Conservation (phyloP, 2,888 invertebrate species). For the Dorcus parallelipipedus region DNA sequence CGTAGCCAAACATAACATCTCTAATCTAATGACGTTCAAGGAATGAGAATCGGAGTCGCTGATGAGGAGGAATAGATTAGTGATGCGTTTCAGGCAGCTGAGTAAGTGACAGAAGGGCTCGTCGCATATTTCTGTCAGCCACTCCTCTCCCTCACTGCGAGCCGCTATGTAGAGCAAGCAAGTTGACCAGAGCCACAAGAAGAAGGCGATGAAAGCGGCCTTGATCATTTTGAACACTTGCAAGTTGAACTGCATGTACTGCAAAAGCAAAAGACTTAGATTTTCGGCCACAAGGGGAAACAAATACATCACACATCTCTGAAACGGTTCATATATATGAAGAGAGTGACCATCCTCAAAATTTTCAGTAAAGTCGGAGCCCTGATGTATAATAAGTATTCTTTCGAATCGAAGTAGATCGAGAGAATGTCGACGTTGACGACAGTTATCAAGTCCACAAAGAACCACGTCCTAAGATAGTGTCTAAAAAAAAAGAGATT, state of each 20-base stretch:
- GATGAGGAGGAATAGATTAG: conserved; percentile 11
- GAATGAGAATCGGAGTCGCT: neutral
- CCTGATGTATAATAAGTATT: conserved; percentile 29
- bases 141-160: neutral
- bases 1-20: conserved; percentile 15
- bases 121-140: neutral
- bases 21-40: conserved; percentile 18
- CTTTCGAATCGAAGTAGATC: conserved; percentile 7
- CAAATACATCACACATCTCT: conserved; percentile 32
- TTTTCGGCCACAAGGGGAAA: neutral
- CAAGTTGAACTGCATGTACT: conserved; percentile 19
- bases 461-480: conserved; percentile 38
- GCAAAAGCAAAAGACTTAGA: conserved; percentile 3
- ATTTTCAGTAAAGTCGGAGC: conserved; percentile 38
- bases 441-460: conserved; percentile 37
- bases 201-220: conserved; percentile 14
- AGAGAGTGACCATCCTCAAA: conserved; percentile 36
- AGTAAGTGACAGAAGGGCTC: neutral
- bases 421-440: conserved; percentile 36
- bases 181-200: conserved; percentile 22
- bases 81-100: conserved; percentile 9
- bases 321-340: conserved; percentile 35
- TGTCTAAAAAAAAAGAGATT: conserved; percentile 29
- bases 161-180: conserved; percentile 12
- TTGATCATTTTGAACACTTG: conserved; percentile 22